phyloP scores from a whole-genome alignment of 2,113 vertebrate genomes.

The Notiomystis cincta region DNA sequence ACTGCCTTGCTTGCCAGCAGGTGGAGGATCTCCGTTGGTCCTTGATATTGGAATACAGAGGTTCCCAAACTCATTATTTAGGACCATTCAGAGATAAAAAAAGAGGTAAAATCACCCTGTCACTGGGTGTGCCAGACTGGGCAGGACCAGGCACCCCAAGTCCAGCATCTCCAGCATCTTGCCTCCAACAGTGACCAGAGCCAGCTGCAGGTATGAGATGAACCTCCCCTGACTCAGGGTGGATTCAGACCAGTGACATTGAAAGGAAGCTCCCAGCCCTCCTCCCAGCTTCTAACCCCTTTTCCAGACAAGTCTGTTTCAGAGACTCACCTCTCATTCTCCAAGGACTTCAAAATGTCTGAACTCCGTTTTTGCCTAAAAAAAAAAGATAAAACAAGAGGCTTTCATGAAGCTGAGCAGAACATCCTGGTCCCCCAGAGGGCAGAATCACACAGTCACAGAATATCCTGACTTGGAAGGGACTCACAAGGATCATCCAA shows the following conservation, averaged over 20 bases:
- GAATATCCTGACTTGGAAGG: background rate
- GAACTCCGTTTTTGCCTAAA: conserved; percentile 86
- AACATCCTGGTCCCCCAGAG: background rate
- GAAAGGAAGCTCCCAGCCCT: background rate
- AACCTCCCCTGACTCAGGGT: background rate
- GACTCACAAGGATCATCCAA: background rate
- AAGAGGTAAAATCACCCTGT: background rate
- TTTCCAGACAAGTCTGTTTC: background rate
- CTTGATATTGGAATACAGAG: background rate
- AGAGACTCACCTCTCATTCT: conserved; percentile 87
- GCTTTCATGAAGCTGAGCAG: background rate
- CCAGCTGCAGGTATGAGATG: background rate
- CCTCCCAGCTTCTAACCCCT: background rate
- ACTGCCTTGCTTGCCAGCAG: background rate
- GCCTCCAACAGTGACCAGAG: background rate
- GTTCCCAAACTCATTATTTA: background rate
- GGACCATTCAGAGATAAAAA: background rate
- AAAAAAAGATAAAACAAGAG: background rate
- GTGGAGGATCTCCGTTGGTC: background rate
- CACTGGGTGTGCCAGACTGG: background rate
- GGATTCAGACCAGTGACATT: background rate
- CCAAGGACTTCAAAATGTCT: conserved; percentile 86
- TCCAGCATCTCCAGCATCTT: background rate
- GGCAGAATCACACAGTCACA: background rate
- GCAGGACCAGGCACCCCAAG: background rate